Base-by-base conservation (phyloP, 2,113 vertebrate species). In the Colaptes auratus region DNA sequence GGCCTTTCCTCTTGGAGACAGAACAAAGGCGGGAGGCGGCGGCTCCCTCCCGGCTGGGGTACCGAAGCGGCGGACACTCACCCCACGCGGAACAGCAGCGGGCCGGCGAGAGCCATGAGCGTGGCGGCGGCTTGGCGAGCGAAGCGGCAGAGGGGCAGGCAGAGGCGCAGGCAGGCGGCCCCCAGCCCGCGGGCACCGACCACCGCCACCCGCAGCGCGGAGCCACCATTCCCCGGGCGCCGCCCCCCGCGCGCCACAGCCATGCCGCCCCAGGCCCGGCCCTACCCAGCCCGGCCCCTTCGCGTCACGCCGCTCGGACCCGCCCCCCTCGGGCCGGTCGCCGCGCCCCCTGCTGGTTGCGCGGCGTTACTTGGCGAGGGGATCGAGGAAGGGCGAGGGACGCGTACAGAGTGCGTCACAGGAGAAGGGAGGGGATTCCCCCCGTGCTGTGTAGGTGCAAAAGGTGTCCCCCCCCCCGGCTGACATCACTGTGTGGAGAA, bases 81-180 rank as follows among this genome's bases (percentile, higher is more conserved):
- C 96, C 97, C 96, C 93, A 97, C 89, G 89, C 97, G 96, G 93
- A 97, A 97, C 48, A 96, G 93, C 95, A 97, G 90, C 78, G 89
- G 82, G 69, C 87, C 88, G 72, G 96, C 97, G 63, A 96, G 96
- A 55, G 96, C 97, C 96, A 97, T 97, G 91, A 96, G 52, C 12
- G 89, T 91, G 78, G 72, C 78, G 74, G 72, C 64, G 64, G 69
- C 64, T 42, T 70, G 78, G 59, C 59, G 28, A 31, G 28, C 70
- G 65, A 53, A 60, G n/a, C 78, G 35, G 86, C 95, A 65, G 79
- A 95, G 89, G 58, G 69, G 80, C 61, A 25, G 30, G 86, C 53
- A 80, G 59, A 30, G 20, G 60, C 73, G 48, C 52, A 52, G 55
- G 65, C 46, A 79, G 53, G 59, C 61, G 27, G 36, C 20, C 83